Base-by-base conservation (phyloP, 2,888 invertebrate genomes). In the Heteromyza rotundicornis region DNA sequence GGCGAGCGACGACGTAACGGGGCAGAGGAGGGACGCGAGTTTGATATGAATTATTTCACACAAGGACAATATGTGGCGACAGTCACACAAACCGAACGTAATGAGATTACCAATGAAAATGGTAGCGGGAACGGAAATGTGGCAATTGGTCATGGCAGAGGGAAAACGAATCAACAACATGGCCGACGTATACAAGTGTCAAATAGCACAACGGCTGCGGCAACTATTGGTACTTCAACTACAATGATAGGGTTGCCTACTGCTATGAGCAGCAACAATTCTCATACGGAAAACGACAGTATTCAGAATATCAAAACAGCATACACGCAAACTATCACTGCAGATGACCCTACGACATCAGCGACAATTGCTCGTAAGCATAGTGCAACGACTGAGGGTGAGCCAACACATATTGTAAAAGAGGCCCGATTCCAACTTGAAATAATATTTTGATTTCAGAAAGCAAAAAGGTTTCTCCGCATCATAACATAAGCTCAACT, bases 31-130 rank as follows among this genome's bases (percentile, higher is more conserved):
- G 75, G 73, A 2, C 72, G 73, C 2, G 75, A 77, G 59, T 75
- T 79, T 36, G 76, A 82, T 63, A 80, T 79, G 76, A 76, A 72
- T 55, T 77, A 75, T 62, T 82, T 79, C 55, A 65, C 72, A 8
- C 72, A 69, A 47, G 47, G 47, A 3, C 19, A 17, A 5, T 12
- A 3, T 27, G 10, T n/a, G 3, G 40, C 40, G 14, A n/a, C n/a
- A 3, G 44, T 16, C 8, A n/a, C n/a, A n/a, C n/a, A n/a, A n/a
- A 24, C 7, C 27, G 36, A n/a, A 17, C 40, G 53, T 7, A 32
- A 60, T 1, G n/a, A 59, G 0, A n/a, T 62, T 1, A 32, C 32
- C 14, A 51, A 35, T 2, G 62, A 16, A 20, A n/a, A 19, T 59
- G 60, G 54, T n/a, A 63, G 47, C 47, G 35, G 50, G 22, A 59